Evolutionary conservation across 2,888 invertebrate species (phyloP), one percentile per base, ranked within the genome.

Genomic region (Limenitis camilla): DNA sequence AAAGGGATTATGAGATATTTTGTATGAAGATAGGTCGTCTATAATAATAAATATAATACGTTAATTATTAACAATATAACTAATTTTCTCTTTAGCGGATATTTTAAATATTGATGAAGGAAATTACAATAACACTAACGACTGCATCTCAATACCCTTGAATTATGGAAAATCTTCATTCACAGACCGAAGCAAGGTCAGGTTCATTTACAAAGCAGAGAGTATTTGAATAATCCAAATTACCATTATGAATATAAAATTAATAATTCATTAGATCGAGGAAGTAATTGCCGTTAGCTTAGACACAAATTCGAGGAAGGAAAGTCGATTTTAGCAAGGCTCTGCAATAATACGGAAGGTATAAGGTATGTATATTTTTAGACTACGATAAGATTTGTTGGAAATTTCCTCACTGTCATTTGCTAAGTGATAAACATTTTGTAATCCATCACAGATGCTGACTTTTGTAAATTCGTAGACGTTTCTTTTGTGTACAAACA

Each of bases 391-490:
- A 52, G 33, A 39, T 42, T 47, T 9, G 11, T 28, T 47, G 58
- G 58, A 59, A 59, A 52, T 53, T 58, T 58, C 56, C 58, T 53
- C 39, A 48, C 32, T 42, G 46, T 56, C 49, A 40, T 47, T 52
- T 52, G 47, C 40, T 30, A 55, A 38, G 38, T 38, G 46, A 43
- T 47, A 56, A 56, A 52, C 55, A 56, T 45, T 39, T 48, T 43
- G 44, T 44, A 47, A 59, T 56, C 50, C 52, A 56, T 59, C 56
- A 59, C 47, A 52, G 42, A 48, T 48, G 35, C 32, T 42, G 38
- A 38, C 38, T 49, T 53, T 30, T 40, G 39, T 40, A 49, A 45
- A 57, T 40, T 53, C 19, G 47, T 40, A 48, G 39, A 39, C 44
- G 11, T 9, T 44, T 30, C 48, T 51, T 33, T 5, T 27, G 19